Evolutionary conservation across 2,888 invertebrate species (phyloP).

Genomic region (Drosophila demipolita): DNA sequence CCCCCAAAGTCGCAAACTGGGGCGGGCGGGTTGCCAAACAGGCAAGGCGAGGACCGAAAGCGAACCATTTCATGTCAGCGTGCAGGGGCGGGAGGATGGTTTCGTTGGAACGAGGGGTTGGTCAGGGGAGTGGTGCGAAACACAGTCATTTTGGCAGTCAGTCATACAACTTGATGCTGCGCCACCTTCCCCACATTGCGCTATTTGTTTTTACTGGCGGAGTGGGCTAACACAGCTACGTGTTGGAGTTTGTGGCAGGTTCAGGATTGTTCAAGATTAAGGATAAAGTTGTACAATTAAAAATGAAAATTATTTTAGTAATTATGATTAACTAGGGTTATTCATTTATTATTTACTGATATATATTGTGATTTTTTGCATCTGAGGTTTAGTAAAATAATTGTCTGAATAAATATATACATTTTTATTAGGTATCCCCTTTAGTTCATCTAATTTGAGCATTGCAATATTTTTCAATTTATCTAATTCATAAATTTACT

Average conservation of each 20-base stretch:
- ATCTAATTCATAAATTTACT: not conserved
- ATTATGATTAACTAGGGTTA: too few species aligned
- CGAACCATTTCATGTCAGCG: constrained; percentile 26
- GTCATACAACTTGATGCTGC: constrained; percentile 71
- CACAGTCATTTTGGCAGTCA: constrained; percentile 77
- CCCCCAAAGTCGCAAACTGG: constrained; percentile 81
- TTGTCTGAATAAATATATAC: too few species aligned
- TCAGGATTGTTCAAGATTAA: not conserved
- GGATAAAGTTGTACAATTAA: too few species aligned
- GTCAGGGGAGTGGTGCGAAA: constrained; percentile 11
- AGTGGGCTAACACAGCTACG: not conserved
- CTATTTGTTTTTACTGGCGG: constrained; percentile 7
- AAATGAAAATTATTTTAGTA: too few species aligned
- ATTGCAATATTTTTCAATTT: not conserved
- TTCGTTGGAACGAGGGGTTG: not conserved
- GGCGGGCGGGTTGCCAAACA: constrained; percentile 76
- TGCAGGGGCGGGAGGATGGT: not conserved
- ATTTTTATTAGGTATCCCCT: not conserved
- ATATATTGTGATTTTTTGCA: too few species aligned
- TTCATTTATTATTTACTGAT: too few species aligned
- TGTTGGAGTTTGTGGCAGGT: constrained; percentile 12
- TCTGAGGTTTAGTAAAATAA: too few species aligned
- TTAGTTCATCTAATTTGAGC: not conserved
- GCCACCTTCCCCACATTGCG: constrained; percentile 42
- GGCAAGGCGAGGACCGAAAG: constrained; percentile 42